Evolutionary conservation across 2,113 vertebrate species (phyloP), one percentile per base, ranked within the genome.

Genomic region (Tympanuchus pallidicinctus): DNA sequence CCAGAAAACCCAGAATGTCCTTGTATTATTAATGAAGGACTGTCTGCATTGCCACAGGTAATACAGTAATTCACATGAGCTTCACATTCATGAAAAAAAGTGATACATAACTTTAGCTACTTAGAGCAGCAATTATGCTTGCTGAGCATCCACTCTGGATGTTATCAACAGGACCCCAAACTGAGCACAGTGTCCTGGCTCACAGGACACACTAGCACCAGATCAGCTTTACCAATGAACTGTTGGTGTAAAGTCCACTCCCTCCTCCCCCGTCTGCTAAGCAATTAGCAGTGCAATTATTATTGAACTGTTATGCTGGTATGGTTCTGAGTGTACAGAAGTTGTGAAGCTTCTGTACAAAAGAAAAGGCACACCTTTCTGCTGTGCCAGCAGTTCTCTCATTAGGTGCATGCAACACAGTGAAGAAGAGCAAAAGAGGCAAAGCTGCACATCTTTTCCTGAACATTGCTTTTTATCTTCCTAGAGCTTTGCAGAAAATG

Each of bases 31-130:
- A 89, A 94, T 80, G 72, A 87, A 85, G 64, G 48, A 77, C 79
- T 86, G 78, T 85, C 84, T 94, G 72, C 69, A 81, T 77, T 93
- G 88, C 86, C 88, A 94, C 70, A 94, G 80, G 80, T 95, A 89
- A 86, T 50, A 65, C 21, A 64, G 60, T 52, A 88, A 88, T 61
- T 88, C 73, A 71, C 57, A 52, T 5, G 30, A 92, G 80, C 61
- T 81, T 81, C 80, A 65, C 27, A 75, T 84, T 78, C 83, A 54
- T 30, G 32, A 42, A 83, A 88, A 28, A 83, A 95, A 86, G 56
- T 38, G 36, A 88, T 34, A 88, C 34, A 50, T 34, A 85, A 82
- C 82, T 86, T 76, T 56, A 88, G 30, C 47, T 77, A 42, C 85
- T 77, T 73, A 47, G 25, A 92, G 79, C 74, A 92, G 71, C 13